Base-by-base conservation (phyloP, 2,888 invertebrate genomes). In the Invenusta paracnida region DNA sequence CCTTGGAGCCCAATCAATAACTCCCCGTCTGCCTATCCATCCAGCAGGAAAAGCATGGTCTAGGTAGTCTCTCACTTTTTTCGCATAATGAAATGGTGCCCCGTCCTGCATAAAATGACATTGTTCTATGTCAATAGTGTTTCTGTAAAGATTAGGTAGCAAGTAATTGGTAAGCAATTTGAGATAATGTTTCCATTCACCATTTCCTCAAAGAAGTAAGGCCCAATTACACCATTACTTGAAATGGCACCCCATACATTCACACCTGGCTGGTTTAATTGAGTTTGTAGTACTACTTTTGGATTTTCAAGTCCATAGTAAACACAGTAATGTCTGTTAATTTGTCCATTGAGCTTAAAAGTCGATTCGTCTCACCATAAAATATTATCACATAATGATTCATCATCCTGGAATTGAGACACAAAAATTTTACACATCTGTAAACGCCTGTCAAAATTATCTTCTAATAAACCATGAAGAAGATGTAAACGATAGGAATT, bases 221-320 rank as follows among this genome's bases (percentile, higher is more conserved):
- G 79, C 79, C 79, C 79, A 79, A 79, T 79, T 27, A 79, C 23
- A 27, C 79, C 79, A 25, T 79, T 27, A 79, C 23, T 79, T n/a
- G 23, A 79, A 79, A 79, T 79, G 29, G 79, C 79, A 79, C 79
- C 79, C 79, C 79, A 79, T 79, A 79, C 79, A 23, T n/a, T 79
- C 23, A 79, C 79, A 79, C 79, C 79, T 25, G 79, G 79, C 27
- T 79, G 79, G 23, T 79, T 79, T 27, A 79, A 27, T 79, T 79
- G 79, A 25, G 79, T 79, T 79, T 79, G 23, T 25, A 79, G 11
- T 25, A 27, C 27, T 79, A 79, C 79, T n/a, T 79, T n/a, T 25
- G 79, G 79, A 79, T 79, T 79, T 2, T 27, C 27, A 27, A 25
- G 29, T 79, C 79, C 48, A 48, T 48, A 48, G 48, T 17, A 48